phyloP scores from a whole-genome alignment of 2,888 invertebrate genomes.

The Leptothorax acervorum region DNA sequence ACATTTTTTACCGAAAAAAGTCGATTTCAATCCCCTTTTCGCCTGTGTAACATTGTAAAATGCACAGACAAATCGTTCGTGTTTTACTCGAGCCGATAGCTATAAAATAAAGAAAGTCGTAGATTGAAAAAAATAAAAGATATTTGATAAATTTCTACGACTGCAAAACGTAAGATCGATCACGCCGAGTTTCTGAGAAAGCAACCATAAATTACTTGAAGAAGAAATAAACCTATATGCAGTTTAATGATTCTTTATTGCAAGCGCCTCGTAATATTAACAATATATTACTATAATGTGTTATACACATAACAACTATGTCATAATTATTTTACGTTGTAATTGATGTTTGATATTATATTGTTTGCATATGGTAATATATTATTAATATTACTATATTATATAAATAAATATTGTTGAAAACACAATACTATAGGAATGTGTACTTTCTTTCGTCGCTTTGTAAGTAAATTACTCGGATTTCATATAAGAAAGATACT shows the following conservation, averaged over 20 bases:
- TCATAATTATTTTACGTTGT: conserved; percentile 8
- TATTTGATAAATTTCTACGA: not conserved
- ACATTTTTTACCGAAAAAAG: not conserved
- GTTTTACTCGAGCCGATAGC: not conserved
- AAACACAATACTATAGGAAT: not conserved
- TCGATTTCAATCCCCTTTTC: not conserved
- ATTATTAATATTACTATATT: conserved; percentile 32
- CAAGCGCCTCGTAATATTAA: conserved; percentile 29
- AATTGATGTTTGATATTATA: conserved; percentile 19
- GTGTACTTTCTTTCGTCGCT: conserved; percentile 10
- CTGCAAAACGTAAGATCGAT: not conserved
- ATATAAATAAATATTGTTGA: conserved; percentile 29
- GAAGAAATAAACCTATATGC: not conserved
- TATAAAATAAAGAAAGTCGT: not conserved
- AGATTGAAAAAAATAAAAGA: not conserved
- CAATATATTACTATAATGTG: conserved; percentile 35
- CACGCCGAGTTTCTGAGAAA: not conserved
- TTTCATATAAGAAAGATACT: not conserved
- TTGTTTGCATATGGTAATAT: conserved; percentile 40
- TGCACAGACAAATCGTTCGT: not conserved
- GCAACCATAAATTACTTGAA: not conserved
- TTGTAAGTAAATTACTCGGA: not conserved
- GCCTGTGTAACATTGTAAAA: not conserved
- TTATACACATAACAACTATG: conserved; percentile 8
- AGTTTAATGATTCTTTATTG: not conserved